These are phyloP conservation scores for Liolophura sinensis DNA, from an alignment of 1,140 invertebrate genomes.

Conservation along the genomic window DNA sequence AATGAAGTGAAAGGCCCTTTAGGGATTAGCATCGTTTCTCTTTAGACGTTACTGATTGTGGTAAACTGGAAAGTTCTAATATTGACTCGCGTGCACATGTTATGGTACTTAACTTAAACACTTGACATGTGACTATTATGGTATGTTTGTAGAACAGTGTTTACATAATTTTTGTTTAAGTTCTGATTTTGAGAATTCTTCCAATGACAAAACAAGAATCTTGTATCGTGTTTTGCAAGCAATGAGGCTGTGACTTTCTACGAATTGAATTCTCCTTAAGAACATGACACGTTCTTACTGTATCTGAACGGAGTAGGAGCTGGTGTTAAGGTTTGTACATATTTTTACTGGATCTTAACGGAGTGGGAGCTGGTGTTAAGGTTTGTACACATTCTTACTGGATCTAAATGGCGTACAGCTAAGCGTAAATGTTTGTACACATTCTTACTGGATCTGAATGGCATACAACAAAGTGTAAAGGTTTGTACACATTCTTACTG, in stretches of 20 bases:
- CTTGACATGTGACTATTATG: too few relatives aligned
- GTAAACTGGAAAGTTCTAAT: too few relatives aligned
- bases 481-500: conserved; percentile 58
- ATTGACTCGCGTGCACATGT: too few relatives aligned
- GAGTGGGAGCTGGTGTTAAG: conserved; percentile 57
- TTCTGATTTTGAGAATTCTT: too few relatives aligned
- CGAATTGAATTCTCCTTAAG: conserved; percentile 57
- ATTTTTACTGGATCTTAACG: conserved; percentile 55
- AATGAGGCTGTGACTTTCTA: conserved; percentile 56
- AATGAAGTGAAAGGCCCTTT: too few relatives aligned
- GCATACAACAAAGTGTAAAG: background rate
- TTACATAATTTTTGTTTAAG: too few relatives aligned
- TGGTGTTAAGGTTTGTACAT: conserved; percentile 49
- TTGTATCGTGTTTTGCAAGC: conserved; percentile 38
- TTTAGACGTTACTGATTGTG: too few relatives aligned
- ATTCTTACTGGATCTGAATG: conserved; percentile 26
- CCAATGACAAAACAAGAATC: too few relatives aligned
- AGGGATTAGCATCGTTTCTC: too few relatives aligned
- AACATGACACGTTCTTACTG: conserved; percentile 60
- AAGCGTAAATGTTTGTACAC: conserved; percentile 48
- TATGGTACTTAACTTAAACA: too few relatives aligned
- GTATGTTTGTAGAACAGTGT: too few relatives aligned
- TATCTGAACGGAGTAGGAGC: conserved; percentile 57
- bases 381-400: conserved; percentile 44
- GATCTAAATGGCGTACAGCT: conserved; percentile 57